Evolutionary conservation across 2,888 invertebrate genomes (phyloP).

Genomic region (Phaonia tiefii): DNA sequence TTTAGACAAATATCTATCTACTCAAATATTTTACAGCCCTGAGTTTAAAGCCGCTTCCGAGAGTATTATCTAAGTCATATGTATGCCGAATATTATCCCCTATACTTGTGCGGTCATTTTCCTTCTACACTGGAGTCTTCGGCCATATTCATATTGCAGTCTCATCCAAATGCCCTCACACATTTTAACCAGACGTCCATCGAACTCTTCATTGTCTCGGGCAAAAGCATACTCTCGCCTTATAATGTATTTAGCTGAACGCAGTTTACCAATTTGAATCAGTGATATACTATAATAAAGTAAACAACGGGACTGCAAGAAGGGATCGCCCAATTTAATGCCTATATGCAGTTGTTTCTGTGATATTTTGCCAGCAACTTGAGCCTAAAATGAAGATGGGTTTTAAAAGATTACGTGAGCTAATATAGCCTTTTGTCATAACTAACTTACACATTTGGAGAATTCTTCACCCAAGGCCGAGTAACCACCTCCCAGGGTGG

Average conservation of each 20-base stretch:
- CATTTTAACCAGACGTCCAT: constrained; percentile 88
- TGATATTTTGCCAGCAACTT: constrained; percentile 94
- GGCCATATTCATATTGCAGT: constrained; percentile 81
- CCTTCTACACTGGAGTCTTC: constrained; percentile 58
- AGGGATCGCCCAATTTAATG: constrained; percentile 89
- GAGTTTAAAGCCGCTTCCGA: constrained; percentile 5
- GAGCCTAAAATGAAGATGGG: constrained; percentile 86
- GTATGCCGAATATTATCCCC: background rate
- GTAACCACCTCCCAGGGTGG: constrained; percentile 97
- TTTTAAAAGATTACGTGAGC: background rate
- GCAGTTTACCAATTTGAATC: constrained; percentile 89
- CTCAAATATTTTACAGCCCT: constrained; percentile 17
- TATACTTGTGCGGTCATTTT: background rate
- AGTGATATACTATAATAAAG: constrained; percentile 93
- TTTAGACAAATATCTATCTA: constrained; percentile 9
- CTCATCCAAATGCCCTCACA: constrained; percentile 94
- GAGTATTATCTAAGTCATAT: background rate
- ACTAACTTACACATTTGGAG: constrained; percentile 84
- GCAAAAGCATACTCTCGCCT: constrained; percentile 82
- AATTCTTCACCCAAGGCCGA: constrained; percentile 96
- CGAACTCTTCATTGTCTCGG: constrained; percentile 78
- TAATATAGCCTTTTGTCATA: background rate
- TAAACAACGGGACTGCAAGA: constrained; percentile 89
- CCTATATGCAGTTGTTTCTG: constrained; percentile 91
- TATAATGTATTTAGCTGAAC: constrained; percentile 84